Conservation (phyloP, 35 echinoderm and acorn worm genomes). For the Hemicentrotus pulcherrimus region DNA sequence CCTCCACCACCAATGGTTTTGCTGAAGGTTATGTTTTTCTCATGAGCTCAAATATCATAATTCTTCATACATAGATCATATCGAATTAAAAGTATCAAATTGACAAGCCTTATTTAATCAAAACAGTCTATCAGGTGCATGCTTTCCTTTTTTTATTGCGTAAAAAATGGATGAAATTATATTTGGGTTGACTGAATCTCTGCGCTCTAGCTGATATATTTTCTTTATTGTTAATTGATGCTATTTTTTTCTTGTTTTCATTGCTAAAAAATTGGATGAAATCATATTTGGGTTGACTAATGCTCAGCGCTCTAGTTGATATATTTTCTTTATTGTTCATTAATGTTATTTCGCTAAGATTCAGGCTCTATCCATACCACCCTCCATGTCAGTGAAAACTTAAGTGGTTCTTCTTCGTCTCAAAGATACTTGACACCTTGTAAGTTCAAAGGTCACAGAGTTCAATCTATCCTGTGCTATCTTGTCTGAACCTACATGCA, state of each 20-base stretch:
- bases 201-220: background rate
- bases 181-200: background rate
- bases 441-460: background rate
- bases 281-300: background rate
- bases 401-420: background rate
- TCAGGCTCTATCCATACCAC: background rate
- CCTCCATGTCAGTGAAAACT: background rate
- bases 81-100: background rate
- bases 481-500: background rate
- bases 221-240: background rate
- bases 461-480: background rate
- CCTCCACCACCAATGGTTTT: background rate
- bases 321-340: background rate
- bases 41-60: background rate
- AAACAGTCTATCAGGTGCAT: background rate
- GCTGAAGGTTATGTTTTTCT: background rate
- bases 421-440: slow-evolving; percentile 1
- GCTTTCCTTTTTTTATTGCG: background rate
- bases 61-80: background rate
- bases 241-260: background rate
- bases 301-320: background rate
- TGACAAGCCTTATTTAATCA: background rate
- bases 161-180: background rate
- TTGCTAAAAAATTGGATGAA: background rate
- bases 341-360: background rate